Evolutionary conservation across 2,888 invertebrate species (phyloP).

Genomic region (Protonemura montana): DNA sequence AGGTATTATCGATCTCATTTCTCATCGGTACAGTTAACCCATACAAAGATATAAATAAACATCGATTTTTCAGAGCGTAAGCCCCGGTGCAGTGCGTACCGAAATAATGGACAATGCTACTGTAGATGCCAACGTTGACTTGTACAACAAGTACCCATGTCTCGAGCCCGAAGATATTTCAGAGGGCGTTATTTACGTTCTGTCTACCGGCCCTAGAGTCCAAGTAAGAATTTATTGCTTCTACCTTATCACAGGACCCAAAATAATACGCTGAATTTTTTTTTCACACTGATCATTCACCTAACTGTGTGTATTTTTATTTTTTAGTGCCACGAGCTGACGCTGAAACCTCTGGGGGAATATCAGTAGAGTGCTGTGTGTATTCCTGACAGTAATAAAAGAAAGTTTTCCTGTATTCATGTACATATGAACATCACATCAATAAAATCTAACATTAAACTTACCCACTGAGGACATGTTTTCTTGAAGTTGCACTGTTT

Average conservation of each 20-base stretch:
- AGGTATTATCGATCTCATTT: too few species aligned
- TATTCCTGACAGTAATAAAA: neutral
- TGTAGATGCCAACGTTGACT: neutral
- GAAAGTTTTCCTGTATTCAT: too few species aligned
- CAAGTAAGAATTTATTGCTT: constrained; percentile 52
- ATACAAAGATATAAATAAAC: too few species aligned
- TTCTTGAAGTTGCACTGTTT: too few species aligned
- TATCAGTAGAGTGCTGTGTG: neutral
- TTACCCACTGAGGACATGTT: too few species aligned
- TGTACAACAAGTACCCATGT: constrained; percentile 49
- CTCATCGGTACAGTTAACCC: too few species aligned
- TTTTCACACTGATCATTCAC: neutral
- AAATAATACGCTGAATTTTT: neutral
- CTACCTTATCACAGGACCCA: too few species aligned
- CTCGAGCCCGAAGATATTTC: constrained; percentile 59
- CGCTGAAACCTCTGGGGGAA: constrained; percentile 43
- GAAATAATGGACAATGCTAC: constrained; percentile 55
- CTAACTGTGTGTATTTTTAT: neutral
- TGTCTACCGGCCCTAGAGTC: constrained; percentile 55
- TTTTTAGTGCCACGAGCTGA: constrained; percentile 42
- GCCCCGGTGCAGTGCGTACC: constrained; percentile 61
- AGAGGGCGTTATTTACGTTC: constrained; percentile 56
- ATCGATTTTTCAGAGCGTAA: constrained; percentile 55
- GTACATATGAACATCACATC: too few species aligned
- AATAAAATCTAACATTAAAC: too few species aligned